These are phyloP conservation scores for Tryphoninae sp. DNA, from an alignment of 2,888 invertebrate genomes.

Conservation along the genomic window DNA sequence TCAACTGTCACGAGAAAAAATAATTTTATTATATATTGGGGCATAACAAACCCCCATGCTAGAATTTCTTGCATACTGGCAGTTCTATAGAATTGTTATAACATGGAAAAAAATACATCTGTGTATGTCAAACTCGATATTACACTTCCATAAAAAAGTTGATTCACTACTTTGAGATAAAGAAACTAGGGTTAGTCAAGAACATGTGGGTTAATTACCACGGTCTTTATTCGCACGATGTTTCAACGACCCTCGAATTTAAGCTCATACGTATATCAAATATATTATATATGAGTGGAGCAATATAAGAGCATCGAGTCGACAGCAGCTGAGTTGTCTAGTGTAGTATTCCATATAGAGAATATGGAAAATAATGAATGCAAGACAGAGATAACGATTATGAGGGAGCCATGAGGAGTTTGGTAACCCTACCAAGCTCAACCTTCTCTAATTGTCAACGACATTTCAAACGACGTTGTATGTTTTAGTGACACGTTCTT, in stretches of 20 bases:
- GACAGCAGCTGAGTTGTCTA: constrained; percentile 40
- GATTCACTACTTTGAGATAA: constrained; percentile 17
- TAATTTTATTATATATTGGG: no score
- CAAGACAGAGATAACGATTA: constrained; percentile 18
- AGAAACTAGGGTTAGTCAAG: constrained; percentile 57
- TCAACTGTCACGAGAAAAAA: no score
- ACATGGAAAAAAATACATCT: not conserved
- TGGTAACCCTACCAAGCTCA: constrained; percentile 36
- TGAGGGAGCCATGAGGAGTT: constrained; percentile 37
- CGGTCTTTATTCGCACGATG: constrained; percentile 52
- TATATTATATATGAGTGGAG: not conserved
- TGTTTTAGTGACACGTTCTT: no score
- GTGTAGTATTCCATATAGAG: constrained; percentile 25
- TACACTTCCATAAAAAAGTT: not conserved
- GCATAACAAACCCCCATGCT: no score
- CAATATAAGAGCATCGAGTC: not conserved
- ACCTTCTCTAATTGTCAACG: not conserved
- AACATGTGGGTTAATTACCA: constrained; percentile 64
- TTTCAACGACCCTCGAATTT: constrained; percentile 31
- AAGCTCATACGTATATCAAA: constrained; percentile 11
- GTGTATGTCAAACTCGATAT: not conserved
- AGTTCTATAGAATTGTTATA: no score
- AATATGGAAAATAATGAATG: constrained; percentile 41
- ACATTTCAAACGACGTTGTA: not conserved
- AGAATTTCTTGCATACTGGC: no score